Percentiles rank a stretch among this genome's conserved stretches.
Conservation (phyloP, 2,888 invertebrate genomes). For the Cephus pulcher region DNA sequence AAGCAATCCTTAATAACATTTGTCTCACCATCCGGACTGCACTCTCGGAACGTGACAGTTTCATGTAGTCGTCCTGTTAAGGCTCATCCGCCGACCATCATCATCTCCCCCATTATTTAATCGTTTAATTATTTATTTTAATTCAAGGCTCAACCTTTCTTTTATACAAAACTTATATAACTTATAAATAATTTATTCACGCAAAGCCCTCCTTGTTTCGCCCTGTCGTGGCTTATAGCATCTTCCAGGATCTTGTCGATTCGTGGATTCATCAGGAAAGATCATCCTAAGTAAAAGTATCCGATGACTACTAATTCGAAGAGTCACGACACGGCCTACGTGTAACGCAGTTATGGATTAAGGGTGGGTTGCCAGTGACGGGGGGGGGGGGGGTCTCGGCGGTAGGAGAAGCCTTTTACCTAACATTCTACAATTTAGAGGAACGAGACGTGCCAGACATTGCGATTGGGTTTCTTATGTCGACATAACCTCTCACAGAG, state of each 20-base stretch:
- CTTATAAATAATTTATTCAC: too few species aligned
- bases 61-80: not conserved
- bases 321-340: not conserved
- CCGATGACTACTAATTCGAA: not conserved
- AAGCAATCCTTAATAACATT: not conserved
- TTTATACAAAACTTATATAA: too few species aligned
- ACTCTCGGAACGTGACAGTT: not conserved
- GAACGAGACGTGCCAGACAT: not conserved
- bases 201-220: not conserved
- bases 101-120: not conserved
- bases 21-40: not conserved
- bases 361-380: not conserved
- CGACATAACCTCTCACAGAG: not conserved
- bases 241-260: too few species aligned
- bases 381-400: not conserved
- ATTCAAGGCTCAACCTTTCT: too few species aligned
- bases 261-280: not conserved
- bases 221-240: not conserved
- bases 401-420: not conserved
- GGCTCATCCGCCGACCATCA: not conserved
- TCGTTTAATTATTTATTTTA: too few species aligned
- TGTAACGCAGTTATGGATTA: not conserved
- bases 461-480: not conserved
- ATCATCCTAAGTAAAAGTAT: not conserved
- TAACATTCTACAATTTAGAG: not conserved